phyloP scores from a whole-genome alignment of 1,140 invertebrate species.

The Zaprionus tsacasi region DNA sequence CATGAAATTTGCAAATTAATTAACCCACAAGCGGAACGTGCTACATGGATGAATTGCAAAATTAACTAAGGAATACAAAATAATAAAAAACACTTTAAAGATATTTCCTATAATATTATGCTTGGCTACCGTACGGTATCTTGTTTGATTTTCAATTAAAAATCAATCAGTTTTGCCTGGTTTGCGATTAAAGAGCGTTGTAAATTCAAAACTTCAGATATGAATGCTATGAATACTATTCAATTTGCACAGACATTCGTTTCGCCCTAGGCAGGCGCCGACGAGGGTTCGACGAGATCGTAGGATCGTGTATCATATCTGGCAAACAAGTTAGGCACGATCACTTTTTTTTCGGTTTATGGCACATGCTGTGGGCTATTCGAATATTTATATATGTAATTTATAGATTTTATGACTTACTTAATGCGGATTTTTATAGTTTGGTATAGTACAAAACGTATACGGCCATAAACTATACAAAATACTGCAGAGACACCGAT shows the following conservation, averaged over 20 bases:
- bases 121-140: background rate
- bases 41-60: background rate
- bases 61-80: background rate
- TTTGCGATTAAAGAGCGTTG: background rate
- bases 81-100: background rate
- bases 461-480: background rate
- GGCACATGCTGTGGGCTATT: conserved; percentile 3
- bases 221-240: background rate
- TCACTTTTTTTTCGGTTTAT: conserved; percentile 20
- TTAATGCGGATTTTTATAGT: conserved; percentile 31
- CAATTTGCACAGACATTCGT: background rate
- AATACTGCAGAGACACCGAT: background rate
- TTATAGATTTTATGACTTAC: conserved; percentile 45
- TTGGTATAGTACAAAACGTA: conserved; percentile 1
- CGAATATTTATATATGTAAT: conserved; percentile 32
- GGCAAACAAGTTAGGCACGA: conserved; percentile 15
- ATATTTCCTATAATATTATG: background rate
- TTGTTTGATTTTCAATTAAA: background rate
- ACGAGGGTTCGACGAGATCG: background rate
- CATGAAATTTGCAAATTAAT: conserved; percentile 23
- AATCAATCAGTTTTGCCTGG: conserved; percentile 1
- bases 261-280: background rate
- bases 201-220: background rate
- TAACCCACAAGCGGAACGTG: conserved; percentile 5
- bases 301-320: background rate